Percentiles rank a stretch among this genome's conserved stretches.
phyloP scores from a whole-genome alignment of 2,888 invertebrate genomes.

The Cinara cedri region DNA sequence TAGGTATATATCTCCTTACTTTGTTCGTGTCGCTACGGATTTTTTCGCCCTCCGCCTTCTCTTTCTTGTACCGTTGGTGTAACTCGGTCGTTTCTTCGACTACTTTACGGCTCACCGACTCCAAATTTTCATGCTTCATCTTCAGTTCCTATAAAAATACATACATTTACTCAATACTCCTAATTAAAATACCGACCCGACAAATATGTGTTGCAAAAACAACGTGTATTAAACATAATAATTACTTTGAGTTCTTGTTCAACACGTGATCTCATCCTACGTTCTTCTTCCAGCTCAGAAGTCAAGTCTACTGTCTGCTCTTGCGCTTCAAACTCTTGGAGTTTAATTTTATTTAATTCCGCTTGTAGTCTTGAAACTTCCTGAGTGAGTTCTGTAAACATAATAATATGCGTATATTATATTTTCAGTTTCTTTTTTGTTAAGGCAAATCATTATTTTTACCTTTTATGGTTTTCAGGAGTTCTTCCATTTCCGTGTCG shows the following conservation, averaged over 20 bases:
- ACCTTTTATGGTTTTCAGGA: conserved; percentile 70
- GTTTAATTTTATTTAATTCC: conserved; percentile 69
- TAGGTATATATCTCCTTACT: conserved; percentile 61
- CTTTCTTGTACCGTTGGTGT: conserved; percentile 70
- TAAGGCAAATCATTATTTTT: conserved; percentile 21
- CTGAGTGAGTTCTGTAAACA: conserved; percentile 64
- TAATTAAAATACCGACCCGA: too few species aligned
- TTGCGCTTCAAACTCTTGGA: conserved; percentile 76
- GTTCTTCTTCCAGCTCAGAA: conserved; percentile 67
- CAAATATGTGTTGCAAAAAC: too few species aligned
- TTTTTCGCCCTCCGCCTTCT: conserved; percentile 67
- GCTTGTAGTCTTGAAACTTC: conserved; percentile 73
- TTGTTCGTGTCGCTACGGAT: conserved; percentile 64
- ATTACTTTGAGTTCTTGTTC: conserved; percentile 65
- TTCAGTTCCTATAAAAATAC: conserved; percentile 60
- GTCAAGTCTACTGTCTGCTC: conserved; percentile 69
- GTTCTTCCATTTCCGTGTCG: conserved; percentile 70
- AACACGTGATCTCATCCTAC: conserved; percentile 61
- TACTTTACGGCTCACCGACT: conserved; percentile 71
- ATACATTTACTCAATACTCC: background rate
- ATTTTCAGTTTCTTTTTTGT: background rate
- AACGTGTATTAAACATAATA: background rate
- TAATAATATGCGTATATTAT: background rate
- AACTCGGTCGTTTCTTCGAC: conserved; percentile 71
- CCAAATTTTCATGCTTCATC: conserved; percentile 68